Percentiles rank a stretch among this genome's conserved stretches.
Conservation (phyloP, 2,888 invertebrate genomes). For the Odontomyia ornata region DNA sequence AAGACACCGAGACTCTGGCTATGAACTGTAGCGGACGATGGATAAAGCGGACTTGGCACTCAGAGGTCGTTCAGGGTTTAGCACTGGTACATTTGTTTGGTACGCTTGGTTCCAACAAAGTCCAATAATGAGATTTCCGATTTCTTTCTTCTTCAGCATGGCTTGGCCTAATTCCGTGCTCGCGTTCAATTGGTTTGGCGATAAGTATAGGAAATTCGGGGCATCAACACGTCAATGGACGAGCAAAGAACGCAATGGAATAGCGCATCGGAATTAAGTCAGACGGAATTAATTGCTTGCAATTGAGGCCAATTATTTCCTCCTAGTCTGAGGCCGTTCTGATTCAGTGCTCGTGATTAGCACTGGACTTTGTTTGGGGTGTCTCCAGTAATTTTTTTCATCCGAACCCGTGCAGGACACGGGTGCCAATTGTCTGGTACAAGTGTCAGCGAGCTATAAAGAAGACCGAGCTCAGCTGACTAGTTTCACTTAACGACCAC, state of each 20-base stretch:
- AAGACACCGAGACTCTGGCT: neutral
- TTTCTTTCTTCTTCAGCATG: constrained; percentile 26
- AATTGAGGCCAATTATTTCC: constrained; percentile 32
- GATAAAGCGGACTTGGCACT: constrained; percentile 7
- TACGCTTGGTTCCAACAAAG: neutral
- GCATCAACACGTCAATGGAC: neutral
- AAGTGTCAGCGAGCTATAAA: too few relatives aligned
- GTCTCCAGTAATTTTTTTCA: too few relatives aligned
- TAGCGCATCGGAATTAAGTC: neutral
- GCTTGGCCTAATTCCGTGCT: constrained; percentile 46
- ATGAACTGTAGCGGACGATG: constrained; percentile 1
- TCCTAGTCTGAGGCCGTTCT: neutral
- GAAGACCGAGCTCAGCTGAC: too few relatives aligned
- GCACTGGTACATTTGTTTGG: too few relatives aligned
- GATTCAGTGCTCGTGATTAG: neutral
- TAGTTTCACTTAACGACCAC: too few relatives aligned
- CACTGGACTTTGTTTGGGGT: too few relatives aligned
- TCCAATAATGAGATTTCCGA: constrained; percentile 43
- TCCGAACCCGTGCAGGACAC: too few relatives aligned
- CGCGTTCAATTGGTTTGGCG: constrained; percentile 2
- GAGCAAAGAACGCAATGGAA: neutral
- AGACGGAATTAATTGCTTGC: neutral
- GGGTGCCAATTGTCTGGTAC: too few relatives aligned
- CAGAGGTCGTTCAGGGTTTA: constrained; percentile 26
- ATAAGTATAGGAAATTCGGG: constrained; percentile 5